Conservation (phyloP, 2,113 vertebrate species). For the Sinocyclocheilus grahami region DNA sequence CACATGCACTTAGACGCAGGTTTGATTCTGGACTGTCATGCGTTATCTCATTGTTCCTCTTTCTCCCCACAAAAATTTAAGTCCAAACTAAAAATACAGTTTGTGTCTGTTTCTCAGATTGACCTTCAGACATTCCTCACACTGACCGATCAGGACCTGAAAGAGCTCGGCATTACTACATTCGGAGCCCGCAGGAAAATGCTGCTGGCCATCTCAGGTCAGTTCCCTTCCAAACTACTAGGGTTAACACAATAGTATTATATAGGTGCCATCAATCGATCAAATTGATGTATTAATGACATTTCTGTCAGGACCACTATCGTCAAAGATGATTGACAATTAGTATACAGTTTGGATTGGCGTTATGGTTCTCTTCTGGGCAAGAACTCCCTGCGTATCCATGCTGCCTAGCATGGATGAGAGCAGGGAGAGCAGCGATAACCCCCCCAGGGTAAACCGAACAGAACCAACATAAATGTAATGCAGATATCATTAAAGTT, state of each 20-base stretch:
- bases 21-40: not conserved
- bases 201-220: conserved; percentile 98
- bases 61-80: not conserved
- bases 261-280: too few relatives aligned
- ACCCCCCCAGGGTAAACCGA: too few relatives aligned
- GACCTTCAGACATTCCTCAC: conserved; percentile 99
- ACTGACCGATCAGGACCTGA: conserved; percentile 97
- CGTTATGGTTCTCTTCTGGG: too few relatives aligned
- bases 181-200: conserved; percentile 99
- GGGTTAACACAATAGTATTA: not conserved
- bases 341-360: too few relatives aligned
- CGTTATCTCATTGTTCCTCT: not conserved
- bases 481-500: too few relatives aligned
- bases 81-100: not conserved
- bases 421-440: too few relatives aligned
- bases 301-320: too few relatives aligned
- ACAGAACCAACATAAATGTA: too few relatives aligned
- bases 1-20: not conserved
- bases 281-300: too few relatives aligned
- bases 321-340: too few relatives aligned
- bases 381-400: too few relatives aligned
- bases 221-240: not conserved
- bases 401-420: too few relatives aligned
- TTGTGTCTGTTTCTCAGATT: conserved; percentile 77
- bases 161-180: conserved; percentile 96